Percentiles rank a stretch among this genome's conserved stretches.
Conservation (phyloP, 2,113 vertebrate species). For the Chlorodrepanis virens region DNA sequence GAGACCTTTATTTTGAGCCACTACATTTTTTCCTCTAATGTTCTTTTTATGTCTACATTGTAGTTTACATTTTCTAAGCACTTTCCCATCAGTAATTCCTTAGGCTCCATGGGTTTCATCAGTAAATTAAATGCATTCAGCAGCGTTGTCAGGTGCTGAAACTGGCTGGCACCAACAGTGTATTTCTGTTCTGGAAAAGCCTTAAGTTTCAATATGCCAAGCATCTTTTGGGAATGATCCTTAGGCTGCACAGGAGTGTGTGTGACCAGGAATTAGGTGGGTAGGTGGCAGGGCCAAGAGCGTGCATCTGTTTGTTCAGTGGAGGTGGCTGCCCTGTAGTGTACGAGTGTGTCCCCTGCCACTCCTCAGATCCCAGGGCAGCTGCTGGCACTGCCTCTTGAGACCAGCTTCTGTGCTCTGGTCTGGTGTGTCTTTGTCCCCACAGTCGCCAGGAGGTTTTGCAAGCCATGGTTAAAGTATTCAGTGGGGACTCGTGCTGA, state of each 20-base stretch:
- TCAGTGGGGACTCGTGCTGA: neutral
- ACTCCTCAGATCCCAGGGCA: neutral
- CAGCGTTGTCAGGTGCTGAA: neutral
- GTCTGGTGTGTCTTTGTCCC: neutral
- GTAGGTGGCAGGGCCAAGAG: neutral
- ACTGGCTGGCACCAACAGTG: neutral
- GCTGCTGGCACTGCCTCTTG: neutral
- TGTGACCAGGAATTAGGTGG: neutral
- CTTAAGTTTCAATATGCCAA: neutral
- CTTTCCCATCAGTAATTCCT: neutral
- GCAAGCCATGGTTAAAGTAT: neutral
- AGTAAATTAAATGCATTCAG: neutral
- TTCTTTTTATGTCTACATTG: neutral
- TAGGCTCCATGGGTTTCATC: neutral
- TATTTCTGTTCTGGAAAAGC: neutral
- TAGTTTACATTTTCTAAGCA: neutral
- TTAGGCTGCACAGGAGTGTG: neutral
- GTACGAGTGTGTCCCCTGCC: accelerated
- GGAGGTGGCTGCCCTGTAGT: neutral
- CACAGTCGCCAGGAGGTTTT: neutral
- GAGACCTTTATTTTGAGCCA: neutral
- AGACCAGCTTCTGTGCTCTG: neutral
- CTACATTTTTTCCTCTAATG: neutral
- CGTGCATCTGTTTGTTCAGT: neutral
- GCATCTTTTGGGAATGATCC: neutral